Evolutionary conservation across 2,113 vertebrate genomes (phyloP).

Genomic region (Spizaetus ornatus): DNA sequence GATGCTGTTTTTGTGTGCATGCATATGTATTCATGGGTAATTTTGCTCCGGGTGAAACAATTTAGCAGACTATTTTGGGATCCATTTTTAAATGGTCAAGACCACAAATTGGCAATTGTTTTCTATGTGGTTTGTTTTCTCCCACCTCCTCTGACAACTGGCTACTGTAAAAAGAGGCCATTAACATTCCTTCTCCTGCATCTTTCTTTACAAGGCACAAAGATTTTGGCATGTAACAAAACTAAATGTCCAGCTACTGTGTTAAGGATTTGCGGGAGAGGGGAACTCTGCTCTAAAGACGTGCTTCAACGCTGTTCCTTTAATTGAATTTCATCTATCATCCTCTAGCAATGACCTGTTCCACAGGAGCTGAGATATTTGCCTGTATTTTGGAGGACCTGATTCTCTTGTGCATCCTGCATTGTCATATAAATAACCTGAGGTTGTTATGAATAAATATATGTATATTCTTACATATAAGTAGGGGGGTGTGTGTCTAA

Average conservation of each 20-base stretch:
- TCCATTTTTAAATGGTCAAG: constrained; percentile 46
- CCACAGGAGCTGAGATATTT: not conserved
- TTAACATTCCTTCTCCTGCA: not conserved
- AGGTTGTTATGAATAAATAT: constrained; percentile 9
- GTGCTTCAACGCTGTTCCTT: not conserved
- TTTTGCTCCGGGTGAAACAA: constrained; percentile 48
- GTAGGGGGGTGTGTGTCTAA: not conserved
- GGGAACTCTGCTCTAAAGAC: not conserved
- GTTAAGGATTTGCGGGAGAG: not conserved
- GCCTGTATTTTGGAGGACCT: not conserved
- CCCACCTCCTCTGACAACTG: constrained; percentile 1
- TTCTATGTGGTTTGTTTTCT: constrained; percentile 32
- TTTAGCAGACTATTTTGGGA: constrained; percentile 60
- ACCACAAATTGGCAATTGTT: constrained; percentile 49
- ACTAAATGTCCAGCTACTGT: not conserved
- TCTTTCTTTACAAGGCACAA: not conserved
- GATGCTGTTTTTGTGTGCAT: constrained; percentile 56
- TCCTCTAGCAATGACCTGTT: not conserved
- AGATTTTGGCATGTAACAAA: not conserved
- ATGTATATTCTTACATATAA: not conserved
- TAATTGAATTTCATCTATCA: not conserved
- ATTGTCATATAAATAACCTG: constrained; percentile 16
- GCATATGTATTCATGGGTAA: constrained; percentile 50
- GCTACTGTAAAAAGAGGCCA: not conserved
- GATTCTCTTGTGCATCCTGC: not conserved